phyloP scores from a whole-genome alignment of 2,888 invertebrate genomes.

The Penaeus monodon region DNA sequence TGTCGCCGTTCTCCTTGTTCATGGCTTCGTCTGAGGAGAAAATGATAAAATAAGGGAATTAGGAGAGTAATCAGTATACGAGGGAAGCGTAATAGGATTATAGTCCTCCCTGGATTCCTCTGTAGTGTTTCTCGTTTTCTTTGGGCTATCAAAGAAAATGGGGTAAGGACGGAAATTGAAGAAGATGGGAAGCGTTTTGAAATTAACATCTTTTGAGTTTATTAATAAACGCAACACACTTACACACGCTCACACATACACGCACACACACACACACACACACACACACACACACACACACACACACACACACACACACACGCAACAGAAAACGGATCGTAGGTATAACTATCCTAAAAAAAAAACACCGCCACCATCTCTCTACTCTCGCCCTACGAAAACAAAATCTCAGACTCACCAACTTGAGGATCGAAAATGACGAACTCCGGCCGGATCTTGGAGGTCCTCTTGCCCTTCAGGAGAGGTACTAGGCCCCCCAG shows the following conservation, averaged over 20 bases:
- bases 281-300: background rate
- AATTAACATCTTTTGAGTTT: no score
- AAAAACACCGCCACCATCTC: no score
- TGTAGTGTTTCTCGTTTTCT: no score
- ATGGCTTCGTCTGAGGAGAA: constrained; percentile 28
- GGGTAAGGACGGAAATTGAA: no score
- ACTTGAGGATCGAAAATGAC: constrained; percentile 93
- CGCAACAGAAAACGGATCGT: no score
- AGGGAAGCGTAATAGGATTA: background rate
- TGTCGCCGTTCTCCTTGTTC: constrained; percentile 23
- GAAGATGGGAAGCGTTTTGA: no score
- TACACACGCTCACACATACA: no score
- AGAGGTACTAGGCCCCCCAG: constrained; percentile 96
- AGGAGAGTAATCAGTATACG: background rate
- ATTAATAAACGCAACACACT: no score
- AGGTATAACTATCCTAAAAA: no score
- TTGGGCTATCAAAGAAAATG: no score
- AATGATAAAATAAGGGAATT: background rate
- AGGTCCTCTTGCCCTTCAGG: constrained; percentile 93
- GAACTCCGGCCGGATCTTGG: constrained; percentile 97
- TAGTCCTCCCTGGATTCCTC: no score
- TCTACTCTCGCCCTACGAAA: no score
- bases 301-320: background rate
- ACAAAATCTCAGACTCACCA: constrained; percentile 18
- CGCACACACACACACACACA: background rate